Evolutionary conservation across 2,113 vertebrate genomes (phyloP).

Genomic region (Salminus brasiliensis): DNA sequence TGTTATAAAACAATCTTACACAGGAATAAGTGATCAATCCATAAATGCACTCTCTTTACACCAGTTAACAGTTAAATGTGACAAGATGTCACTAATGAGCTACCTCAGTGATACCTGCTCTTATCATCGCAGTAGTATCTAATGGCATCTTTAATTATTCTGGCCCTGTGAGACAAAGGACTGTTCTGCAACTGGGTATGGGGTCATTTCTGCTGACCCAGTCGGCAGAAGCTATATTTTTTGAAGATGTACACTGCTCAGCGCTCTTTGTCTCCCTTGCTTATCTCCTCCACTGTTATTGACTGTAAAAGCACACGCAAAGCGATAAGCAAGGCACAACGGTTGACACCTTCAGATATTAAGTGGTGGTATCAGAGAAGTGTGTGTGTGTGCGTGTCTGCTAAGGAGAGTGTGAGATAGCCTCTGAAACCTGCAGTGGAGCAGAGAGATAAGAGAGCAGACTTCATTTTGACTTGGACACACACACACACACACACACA

Average conservation of each 20-base stretch:
- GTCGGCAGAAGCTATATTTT: background rate
- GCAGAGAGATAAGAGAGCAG: slow-evolving; percentile 9
- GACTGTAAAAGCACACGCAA: background rate
- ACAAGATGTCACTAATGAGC: too few species aligned
- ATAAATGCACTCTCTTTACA: too few species aligned
- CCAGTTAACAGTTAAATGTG: too few species aligned
- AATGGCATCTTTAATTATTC: too few species aligned
- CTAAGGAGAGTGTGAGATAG: background rate
- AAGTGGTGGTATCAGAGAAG: background rate
- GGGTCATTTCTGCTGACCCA: background rate
- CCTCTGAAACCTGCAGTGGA: slow-evolving; percentile 3
- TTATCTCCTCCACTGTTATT: slow-evolving; percentile 11
- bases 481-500: background rate
- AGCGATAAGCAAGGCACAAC: slow-evolving; percentile 21
- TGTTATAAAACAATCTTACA: too few species aligned
- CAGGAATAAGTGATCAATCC: too few species aligned
- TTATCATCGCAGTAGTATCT: too few species aligned
- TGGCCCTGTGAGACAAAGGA: background rate
- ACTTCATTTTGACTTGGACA: background rate
- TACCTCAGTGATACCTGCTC: too few species aligned
- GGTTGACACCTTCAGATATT: slow-evolving; percentile 20
- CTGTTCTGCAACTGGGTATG: background rate
- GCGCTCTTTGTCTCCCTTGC: background rate
- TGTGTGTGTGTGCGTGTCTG: background rate
- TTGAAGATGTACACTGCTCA: background rate